Evolutionary conservation across 2,888 invertebrate genomes (phyloP).

Genomic region (Machimus atricapillus): DNA sequence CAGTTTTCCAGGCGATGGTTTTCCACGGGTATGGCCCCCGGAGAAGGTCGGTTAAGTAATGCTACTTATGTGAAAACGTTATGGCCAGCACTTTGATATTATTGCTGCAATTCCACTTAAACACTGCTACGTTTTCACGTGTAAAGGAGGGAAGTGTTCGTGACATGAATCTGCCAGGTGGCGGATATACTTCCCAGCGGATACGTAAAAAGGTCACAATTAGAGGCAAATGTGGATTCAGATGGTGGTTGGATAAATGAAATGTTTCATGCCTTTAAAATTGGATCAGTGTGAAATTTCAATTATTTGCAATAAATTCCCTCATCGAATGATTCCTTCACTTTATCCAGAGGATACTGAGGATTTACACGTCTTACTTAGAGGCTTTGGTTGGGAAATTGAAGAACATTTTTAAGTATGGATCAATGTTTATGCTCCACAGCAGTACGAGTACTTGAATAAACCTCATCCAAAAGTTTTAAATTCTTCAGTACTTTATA

Average conservation of each 20-base stretch:
- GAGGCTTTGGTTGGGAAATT: not conserved
- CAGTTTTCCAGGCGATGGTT: not conserved
- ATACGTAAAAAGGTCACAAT: constrained; percentile 9
- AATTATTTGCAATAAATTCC: not conserved
- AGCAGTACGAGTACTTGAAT: not conserved
- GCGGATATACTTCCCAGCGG: not conserved
- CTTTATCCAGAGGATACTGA: not conserved
- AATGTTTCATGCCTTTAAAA: not conserved
- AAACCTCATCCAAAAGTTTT: not conserved
- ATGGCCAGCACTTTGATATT: constrained; percentile 29
- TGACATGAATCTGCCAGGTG: constrained; percentile 27
- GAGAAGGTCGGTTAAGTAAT: constrained; percentile 11
- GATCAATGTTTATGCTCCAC: not conserved
- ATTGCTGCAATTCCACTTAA: constrained; percentile 27
- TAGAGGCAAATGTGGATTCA: not conserved
- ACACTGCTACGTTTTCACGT: constrained; percentile 18
- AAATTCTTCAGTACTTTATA: not conserved
- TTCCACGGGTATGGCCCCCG: not conserved
- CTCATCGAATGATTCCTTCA: not conserved
- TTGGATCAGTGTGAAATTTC: not conserved
- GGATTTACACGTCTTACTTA: not conserved
- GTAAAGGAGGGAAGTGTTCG: constrained; percentile 18
- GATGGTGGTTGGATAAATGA: not conserved
- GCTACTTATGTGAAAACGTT: constrained; percentile 27
- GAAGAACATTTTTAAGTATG: not conserved